Evolutionary conservation across 2,797 vertebrate genomes (phyloP).

Genomic region (Spondyliosoma cantharus): DNA sequence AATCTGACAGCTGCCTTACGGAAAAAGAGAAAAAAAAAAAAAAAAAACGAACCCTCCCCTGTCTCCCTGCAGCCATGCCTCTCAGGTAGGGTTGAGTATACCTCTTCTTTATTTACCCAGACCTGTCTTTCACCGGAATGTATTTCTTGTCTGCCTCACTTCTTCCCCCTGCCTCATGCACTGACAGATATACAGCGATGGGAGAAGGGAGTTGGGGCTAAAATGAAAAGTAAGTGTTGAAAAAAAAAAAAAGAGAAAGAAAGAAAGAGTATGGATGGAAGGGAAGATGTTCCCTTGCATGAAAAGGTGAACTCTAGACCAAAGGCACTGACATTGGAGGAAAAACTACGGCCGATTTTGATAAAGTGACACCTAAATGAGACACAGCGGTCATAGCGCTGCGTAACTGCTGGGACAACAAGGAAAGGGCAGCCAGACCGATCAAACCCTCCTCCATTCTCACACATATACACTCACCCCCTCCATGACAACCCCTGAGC

Average conservation of each 20-base stretch:
- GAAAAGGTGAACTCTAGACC: conserved; percentile 35
- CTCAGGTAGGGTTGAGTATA: conserved; percentile 55
- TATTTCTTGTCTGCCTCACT: conserved; percentile 70
- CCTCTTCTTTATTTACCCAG: conserved; percentile 77
- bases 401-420: not conserved
- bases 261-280: not conserved
- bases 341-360: conserved; percentile 27
- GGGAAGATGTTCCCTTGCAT: conserved; percentile 8
- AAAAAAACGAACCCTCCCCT: conserved; percentile 17
- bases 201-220: conserved; percentile 11
- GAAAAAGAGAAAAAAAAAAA: not conserved
- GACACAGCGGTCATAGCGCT: conserved; percentile 6
- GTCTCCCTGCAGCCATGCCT: conserved; percentile 46
- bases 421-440: conserved; percentile 8
- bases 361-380: conserved; percentile 31
- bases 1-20: conserved; percentile 70
- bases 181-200: conserved; percentile 61
- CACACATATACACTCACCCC: not conserved
- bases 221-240: conserved; percentile 32
- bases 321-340: not conserved
- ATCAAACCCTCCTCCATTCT: conserved; percentile 7
- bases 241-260: not conserved
- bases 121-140: conserved; percentile 70
- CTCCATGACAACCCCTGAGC: not conserved
- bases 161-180: conserved; percentile 55